Base-by-base conservation (phyloP, 1,140 invertebrate genomes). In the Aphelenchoides besseyi region DNA sequence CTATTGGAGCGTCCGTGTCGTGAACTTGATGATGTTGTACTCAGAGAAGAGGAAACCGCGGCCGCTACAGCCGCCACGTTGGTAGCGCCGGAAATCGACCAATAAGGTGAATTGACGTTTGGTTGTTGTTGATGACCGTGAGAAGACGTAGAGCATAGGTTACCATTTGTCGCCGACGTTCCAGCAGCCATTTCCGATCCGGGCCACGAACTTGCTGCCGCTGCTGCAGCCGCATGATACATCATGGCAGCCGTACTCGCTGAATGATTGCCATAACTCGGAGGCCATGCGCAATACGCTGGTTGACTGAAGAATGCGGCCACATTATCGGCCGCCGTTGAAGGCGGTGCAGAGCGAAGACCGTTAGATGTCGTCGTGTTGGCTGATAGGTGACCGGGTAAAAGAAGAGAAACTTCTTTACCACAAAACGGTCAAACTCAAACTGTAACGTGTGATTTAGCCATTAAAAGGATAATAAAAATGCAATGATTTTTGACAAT, bases 311-410 rank as follows among this genome's bases (percentile, higher is more conserved):
- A 18, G 2, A 61, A 36, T 16, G 59, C 59, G 59, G 59, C 59
- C 26, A 61, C 59, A 36, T 29, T 29, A 18, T 61, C 59, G 59
- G 59, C n/a, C n/a, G n/a, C 59, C n/a, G 59, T 18, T 29, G 59
- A n/a, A 16, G n/a, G 59, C n/a, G 2, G 59, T n/a, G n/a, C 59
- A 36, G n/a, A 30, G 26, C n/a, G 59, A 16, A 61, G 30, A 23
- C 41, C 41, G 41, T 48, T 48, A 16, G 59, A 61, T n/a, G 59
- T 29, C 59, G 59, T 61, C 59, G 59, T 61, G 59, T n/a, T 61
- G 26, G 30, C 59, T 52, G 48, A 23, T 52, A 23, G 48, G 23
- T 52, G 48, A 52, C 16, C 48, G 48, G 48, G n/a, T n/a, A n/a
- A n/a, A n/a, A n/a, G n/a, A n/a, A n/a, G n/a, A n/a, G n/a, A n/a